phyloP scores from a whole-genome alignment of 2,888 invertebrate genomes.

The Cordilura impudica region DNA sequence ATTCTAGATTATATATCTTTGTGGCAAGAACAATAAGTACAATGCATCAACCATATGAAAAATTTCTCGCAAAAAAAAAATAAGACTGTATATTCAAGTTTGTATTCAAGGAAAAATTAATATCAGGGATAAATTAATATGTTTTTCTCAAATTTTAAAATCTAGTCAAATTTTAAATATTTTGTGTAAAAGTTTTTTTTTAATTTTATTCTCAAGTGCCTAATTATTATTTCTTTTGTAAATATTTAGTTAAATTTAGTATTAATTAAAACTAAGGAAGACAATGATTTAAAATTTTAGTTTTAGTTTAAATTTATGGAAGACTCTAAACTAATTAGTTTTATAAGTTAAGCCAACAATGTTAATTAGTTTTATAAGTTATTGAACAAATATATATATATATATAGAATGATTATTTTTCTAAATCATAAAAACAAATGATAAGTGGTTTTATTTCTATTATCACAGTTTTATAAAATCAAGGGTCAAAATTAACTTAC shows the following conservation, averaged over 20 bases:
- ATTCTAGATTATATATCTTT: slow-evolving; percentile 83
- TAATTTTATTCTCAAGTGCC: slow-evolving; percentile 51
- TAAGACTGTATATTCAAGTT: slow-evolving; percentile 18
- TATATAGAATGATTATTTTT: slow-evolving; percentile 1
- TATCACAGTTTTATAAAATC: not conserved
- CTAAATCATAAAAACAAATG: not conserved
- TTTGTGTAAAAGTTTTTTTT: slow-evolving; percentile 23
- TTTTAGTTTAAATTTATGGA: slow-evolving; percentile 54
- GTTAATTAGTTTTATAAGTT: slow-evolving; percentile 58
- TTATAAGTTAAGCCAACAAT: slow-evolving; percentile 31
- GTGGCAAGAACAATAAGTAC: slow-evolving; percentile 74
- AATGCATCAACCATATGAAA: not conserved
- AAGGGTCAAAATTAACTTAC: too few relatives aligned
- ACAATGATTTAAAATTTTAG: slow-evolving; percentile 66
- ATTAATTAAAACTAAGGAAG: slow-evolving; percentile 63
- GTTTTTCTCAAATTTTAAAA: slow-evolving; percentile 24
- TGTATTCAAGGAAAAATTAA: not conserved
- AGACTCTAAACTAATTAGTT: slow-evolving; percentile 59
- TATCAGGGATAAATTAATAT: slow-evolving; percentile 48
- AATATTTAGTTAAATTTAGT: slow-evolving; percentile 53
- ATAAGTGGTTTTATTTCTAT: not conserved
- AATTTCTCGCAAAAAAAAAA: slow-evolving; percentile 3
- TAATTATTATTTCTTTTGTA: slow-evolving; percentile 42
- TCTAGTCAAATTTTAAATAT: slow-evolving; percentile 57
- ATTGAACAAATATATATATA: slow-evolving; percentile 23